Base-by-base conservation (phyloP, 2,113 vertebrate genomes). In the Garra rufa region DNA sequence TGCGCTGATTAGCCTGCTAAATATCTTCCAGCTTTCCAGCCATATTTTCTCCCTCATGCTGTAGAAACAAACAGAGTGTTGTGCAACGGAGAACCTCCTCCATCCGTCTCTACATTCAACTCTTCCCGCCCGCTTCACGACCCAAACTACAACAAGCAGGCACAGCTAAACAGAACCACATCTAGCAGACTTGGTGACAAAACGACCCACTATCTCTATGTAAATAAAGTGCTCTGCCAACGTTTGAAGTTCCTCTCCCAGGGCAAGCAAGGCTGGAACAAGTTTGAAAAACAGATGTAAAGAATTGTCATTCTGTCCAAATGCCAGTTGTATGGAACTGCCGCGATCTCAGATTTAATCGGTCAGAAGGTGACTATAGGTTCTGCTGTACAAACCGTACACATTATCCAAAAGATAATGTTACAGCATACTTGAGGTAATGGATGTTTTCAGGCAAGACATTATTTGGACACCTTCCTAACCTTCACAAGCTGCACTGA, bases 141-240 rank as follows among this genome's bases (percentile, higher is more conserved):
- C 52, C 69, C 70, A 14, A 76, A 26, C 34, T 59, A 50, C 78
- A 85, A 65, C 79, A 73, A 78, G 69, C 69, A 59, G 52, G 43
- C 79, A 65, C 48, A 67, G 79, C 69, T 83, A 79, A 87, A 82
- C 50, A 85, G 80, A 85, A 79, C 63, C 80, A 85, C 30, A 59
- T 65, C 24, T 41, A 26, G 63, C 78, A 34, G 43, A 81, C 30
- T 77, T 61, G 15, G 80, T 63, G 70, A 61, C 65, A 55, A 70
- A 81, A 55, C 4, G 46, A 30, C 10, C 73, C 75, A 76, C 73
- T 84, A 85, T 79, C 80, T 83, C 83, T 57, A 30, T 73, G 81
- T 83, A 65, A 85, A 73, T 78, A 75, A 82, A 76, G 82, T 21
- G 30, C 67, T 78, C 74, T 67, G 80, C 86, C 84, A 61, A 75